A percentile compares a stretch with the other conserved stretches of the same genome.
Evolutionary conservation across 1,140 invertebrate species (phyloP).

Genomic region (Coptotermes formosanus): DNA sequence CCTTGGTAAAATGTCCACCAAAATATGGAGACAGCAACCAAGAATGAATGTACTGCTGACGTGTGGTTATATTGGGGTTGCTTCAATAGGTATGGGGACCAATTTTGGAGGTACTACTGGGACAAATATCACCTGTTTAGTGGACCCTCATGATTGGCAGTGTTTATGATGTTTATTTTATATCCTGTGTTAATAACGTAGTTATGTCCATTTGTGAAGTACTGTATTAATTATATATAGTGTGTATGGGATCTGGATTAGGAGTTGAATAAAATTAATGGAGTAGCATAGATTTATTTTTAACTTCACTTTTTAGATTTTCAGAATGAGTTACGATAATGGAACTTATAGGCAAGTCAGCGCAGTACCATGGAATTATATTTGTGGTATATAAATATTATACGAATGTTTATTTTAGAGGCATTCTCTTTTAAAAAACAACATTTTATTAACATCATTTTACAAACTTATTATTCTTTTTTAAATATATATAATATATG

Average conservation of each 20-base stretch:
- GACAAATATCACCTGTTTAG: no score
- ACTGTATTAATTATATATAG: background rate
- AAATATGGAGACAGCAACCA: no score
- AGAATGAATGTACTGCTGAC: no score
- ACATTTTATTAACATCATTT: conserved; percentile 35
- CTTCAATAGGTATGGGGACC: no score
- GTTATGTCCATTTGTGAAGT: background rate
- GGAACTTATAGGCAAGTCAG: background rate
- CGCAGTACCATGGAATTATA: background rate
- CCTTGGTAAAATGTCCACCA: no score
- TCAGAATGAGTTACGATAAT: background rate
- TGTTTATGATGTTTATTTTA: background rate
- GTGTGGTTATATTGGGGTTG: no score
- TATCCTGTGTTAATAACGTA: background rate
- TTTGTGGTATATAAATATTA: conserved; percentile 27
- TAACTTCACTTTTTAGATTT: background rate
- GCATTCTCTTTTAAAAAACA: conserved; percentile 33
- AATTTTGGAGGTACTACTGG: no score
- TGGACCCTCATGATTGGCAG: no score
- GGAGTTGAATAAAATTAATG: background rate
- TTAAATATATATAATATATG: conserved; percentile 35
- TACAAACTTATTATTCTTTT: conserved; percentile 34
- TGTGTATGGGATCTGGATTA: background rate
- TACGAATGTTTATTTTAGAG: conserved; percentile 30
- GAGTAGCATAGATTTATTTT: background rate